A percentile compares a stretch with the other conserved stretches of the same genome.
Evolutionary conservation across 2,113 vertebrate genomes (phyloP).

Genomic region (Pteruthius melanotis): DNA sequence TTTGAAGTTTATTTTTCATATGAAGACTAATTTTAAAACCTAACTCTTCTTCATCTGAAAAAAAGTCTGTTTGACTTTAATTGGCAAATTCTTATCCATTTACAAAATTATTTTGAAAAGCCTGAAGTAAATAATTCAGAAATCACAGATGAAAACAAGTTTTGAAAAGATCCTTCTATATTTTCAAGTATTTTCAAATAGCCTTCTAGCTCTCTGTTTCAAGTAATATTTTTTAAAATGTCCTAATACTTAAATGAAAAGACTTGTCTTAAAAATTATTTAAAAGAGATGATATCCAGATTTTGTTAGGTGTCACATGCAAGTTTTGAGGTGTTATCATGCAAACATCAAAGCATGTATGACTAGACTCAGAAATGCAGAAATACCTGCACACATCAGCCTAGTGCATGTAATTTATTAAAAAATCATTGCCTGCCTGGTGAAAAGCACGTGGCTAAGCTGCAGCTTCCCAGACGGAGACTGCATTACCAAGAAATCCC

Average conservation of each 20-base stretch:
- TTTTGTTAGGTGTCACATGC: not conserved
- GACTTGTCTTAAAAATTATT: not conserved
- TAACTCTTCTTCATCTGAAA: not conserved
- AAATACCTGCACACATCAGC: not conserved
- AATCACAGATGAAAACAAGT: not conserved
- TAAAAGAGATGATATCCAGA: not conserved
- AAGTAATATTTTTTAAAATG: not conserved
- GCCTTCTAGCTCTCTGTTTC: not conserved
- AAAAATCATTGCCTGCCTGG: not conserved
- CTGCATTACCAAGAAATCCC: not conserved
- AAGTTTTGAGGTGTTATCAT: not conserved
- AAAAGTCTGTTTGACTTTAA: not conserved
- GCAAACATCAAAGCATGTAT: not conserved
- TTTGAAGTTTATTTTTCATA: not conserved
- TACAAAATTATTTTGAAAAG: not conserved
- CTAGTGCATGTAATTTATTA: not conserved
- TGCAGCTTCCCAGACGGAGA: not conserved
- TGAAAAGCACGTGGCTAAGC: not conserved
- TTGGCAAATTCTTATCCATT: not conserved
- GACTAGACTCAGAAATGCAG: not conserved
- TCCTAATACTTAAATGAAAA: not conserved
- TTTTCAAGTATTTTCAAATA: not conserved
- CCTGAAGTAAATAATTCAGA: not conserved
- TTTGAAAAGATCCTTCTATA: not conserved
- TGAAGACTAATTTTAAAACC: not conserved